Base-by-base conservation (phyloP, 2,888 invertebrate species). In the Drosophila testacea region DNA sequence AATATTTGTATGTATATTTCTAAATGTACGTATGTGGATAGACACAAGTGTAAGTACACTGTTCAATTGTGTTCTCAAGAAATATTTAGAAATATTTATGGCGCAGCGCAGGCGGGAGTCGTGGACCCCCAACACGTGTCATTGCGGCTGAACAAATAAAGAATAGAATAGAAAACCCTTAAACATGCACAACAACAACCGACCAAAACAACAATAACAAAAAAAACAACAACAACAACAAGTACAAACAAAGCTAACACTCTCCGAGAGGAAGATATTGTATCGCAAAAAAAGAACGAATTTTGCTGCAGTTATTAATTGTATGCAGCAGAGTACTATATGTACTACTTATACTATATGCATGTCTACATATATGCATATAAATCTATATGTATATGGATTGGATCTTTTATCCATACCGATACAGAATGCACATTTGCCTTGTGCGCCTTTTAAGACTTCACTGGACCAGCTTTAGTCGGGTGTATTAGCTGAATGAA, bases 51-150 rank as follows among this genome's bases (percentile, higher is more conserved):
- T 47, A 52, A 39, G 48, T 22, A 71, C 30, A 56, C 3, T 57
- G 51, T 51, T 39, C 9, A 13, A 41, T 55, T 22, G 27, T 46
- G 22, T 55, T 41, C 42, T 44, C 10, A 10, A 41, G 42, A 61
- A 54, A 50, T 55, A 46, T 51, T 54, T 38, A 32, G 32, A 42
- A 52, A 60, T 16, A 16, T 16, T 16, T 1, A 41, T 69, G 47
- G 54, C 39, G 28, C 22, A 34, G 16, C 7, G 28, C 42, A 4
- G 16, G 6, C 16, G 41, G 55, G 65, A 66, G 47, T 64, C 67
- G 65, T 62, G 52, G 52, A 47, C 64, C 65, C 34, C 32, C 56
- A 55, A 77, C 88, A 83, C 83, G 77, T 88, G 88, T 82, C 54
- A 28, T 50, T 44, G 42, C 80, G 55, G 67, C 74, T 79, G 80